Percentiles rank a stretch among this genome's conserved stretches.
phyloP scores from a whole-genome alignment of 2,888 invertebrate species.

The Diarsia mendica region DNA sequence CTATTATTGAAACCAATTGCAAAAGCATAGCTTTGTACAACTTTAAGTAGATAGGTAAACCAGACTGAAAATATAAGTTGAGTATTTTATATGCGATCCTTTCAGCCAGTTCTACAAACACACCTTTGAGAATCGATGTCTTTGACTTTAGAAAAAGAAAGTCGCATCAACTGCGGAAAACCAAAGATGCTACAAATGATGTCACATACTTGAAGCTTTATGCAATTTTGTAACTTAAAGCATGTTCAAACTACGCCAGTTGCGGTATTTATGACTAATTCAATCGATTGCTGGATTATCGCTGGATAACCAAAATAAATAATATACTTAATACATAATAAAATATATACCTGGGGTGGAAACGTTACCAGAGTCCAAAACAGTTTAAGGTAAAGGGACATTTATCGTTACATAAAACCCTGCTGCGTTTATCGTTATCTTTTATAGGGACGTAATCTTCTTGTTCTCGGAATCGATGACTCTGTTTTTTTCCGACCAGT shows the following conservation, averaged over 20 bases:
- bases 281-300: no score
- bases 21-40: background rate
- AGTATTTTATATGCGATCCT: background rate
- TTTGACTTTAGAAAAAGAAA: constrained; percentile 2
- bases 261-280: no score
- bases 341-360: no score
- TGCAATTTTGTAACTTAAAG: background rate
- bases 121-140: background rate
- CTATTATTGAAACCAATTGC: background rate
- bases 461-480: no score
- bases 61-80: background rate
- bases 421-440: no score
- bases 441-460: no score
- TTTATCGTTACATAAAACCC: no score
- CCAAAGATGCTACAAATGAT: background rate
- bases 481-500: no score
- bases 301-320: no score
- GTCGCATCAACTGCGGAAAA: background rate
- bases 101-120: background rate
- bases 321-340: no score
- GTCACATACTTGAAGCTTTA: background rate
- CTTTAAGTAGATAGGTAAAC: background rate
- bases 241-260: background rate
- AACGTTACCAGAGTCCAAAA: no score
- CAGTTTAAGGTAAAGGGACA: no score